Conservation (phyloP, 2,797 vertebrate genomes). For the Muraenolepis orangiensis region DNA sequence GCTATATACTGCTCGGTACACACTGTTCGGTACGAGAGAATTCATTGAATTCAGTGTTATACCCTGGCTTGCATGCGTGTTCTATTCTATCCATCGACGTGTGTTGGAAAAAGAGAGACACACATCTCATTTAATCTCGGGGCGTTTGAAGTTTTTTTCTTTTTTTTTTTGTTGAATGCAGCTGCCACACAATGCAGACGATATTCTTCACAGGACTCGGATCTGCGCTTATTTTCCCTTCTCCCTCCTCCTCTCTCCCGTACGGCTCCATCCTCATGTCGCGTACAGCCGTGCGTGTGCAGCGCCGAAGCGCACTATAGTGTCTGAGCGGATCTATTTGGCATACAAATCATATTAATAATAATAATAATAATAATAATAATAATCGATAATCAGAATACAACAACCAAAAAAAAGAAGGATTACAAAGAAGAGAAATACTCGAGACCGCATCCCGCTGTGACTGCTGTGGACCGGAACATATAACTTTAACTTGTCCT, state of each 20-base stretch:
- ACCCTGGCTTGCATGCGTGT: no score
- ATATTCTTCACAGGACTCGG: constrained; percentile 55
- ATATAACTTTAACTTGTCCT: constrained; percentile 32
- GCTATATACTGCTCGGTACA: constrained; percentile 27
- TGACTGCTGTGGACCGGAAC: constrained; percentile 16
- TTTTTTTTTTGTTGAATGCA: constrained; percentile 56
- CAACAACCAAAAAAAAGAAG: background rate
- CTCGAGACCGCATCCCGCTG: background rate
- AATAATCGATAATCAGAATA: no score
- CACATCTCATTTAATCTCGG: constrained; percentile 16
- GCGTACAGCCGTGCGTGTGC: constrained; percentile 25
- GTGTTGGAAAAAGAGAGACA: no score
- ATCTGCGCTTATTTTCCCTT: constrained; percentile 46
- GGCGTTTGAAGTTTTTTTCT: constrained; percentile 47
- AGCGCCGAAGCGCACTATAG: no score
- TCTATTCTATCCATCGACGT: no score
- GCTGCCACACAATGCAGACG: constrained; percentile 63
- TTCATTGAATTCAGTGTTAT: constrained; percentile 17
- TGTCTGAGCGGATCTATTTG: constrained; percentile 16
- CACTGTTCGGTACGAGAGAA: constrained; percentile 43
- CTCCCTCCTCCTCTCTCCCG: background rate
- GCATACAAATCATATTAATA: background rate
- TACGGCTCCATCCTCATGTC: constrained; percentile 33
- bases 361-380: background rate
- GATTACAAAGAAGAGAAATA: background rate